Conservation (phyloP, 2,113 vertebrate species). For the Coptodon rendalli region DNA sequence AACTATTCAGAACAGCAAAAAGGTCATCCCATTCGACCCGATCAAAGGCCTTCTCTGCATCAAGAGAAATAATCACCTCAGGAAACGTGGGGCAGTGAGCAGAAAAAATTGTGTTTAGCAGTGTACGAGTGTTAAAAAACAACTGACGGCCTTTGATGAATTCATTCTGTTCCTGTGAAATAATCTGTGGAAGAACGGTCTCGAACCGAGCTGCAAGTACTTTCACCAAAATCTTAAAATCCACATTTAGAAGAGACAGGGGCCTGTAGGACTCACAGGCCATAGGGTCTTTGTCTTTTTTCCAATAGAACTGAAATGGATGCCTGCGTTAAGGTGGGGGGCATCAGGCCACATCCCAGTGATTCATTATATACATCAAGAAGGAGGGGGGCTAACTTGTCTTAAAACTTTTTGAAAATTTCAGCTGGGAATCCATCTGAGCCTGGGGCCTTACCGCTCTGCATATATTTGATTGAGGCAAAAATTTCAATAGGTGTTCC, state of each 20-base stretch:
- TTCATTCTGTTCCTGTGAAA: not conserved
- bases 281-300: not conserved
- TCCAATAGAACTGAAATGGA: not conserved
- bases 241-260: not conserved
- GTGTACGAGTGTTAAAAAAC: not conserved
- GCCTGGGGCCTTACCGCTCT: not conserved
- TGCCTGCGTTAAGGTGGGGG: not conserved
- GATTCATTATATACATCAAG: not conserved
- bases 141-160: not conserved
- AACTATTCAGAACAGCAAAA: not conserved
- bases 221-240: not conserved
- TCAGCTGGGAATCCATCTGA: not conserved
- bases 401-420: rapidly evolving
- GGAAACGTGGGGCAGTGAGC: not conserved
- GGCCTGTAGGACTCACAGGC: not conserved
- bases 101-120: not conserved
- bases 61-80: not conserved
- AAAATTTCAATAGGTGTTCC: not conserved
- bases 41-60: not conserved
- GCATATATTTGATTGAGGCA: not conserved
- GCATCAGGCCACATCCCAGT: not conserved
- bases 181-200: not conserved
- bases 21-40: not conserved
- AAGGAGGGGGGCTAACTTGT: no score
- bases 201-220: not conserved